phyloP scores from a whole-genome alignment of 2,888 invertebrate genomes.

The Mantis religiosa region DNA sequence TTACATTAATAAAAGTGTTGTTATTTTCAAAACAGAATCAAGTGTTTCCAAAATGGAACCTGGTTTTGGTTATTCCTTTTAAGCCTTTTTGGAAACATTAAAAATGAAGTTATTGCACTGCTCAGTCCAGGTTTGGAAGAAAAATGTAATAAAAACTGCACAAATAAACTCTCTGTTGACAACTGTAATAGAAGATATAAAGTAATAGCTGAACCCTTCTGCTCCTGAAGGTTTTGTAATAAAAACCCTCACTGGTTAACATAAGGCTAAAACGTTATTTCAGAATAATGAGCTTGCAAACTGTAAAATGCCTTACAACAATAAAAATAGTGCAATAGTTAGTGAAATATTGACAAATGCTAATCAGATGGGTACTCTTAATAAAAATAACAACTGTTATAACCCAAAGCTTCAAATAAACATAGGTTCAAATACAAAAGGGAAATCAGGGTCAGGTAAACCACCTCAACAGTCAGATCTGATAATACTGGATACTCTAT shows the following conservation, averaged over 20 bases:
- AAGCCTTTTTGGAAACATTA: constrained; percentile 9
- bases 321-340: background rate
- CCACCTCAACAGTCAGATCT: background rate
- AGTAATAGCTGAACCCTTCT: background rate
- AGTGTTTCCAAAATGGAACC: background rate
- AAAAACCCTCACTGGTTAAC: background rate
- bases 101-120: constrained; percentile 14
- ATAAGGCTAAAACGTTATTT: background rate
- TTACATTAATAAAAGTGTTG: background rate
- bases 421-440: background rate
- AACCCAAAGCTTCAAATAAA: background rate
- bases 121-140: constrained; percentile 4
- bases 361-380: background rate
- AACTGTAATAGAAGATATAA: background rate
- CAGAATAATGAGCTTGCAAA: background rate
- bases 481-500: background rate
- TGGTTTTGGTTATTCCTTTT: constrained; percentile 13
- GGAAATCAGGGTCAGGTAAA: background rate
- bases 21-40: background rate
- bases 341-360: background rate
- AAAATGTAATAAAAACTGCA: background rate
- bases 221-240: background rate
- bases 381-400: background rate
- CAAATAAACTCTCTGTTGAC: background rate
- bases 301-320: background rate